These are phyloP conservation scores for Caenorhabditis sulstoni DNA, from an alignment of 2,888 invertebrate genomes.

Conservation along the genomic window DNA sequence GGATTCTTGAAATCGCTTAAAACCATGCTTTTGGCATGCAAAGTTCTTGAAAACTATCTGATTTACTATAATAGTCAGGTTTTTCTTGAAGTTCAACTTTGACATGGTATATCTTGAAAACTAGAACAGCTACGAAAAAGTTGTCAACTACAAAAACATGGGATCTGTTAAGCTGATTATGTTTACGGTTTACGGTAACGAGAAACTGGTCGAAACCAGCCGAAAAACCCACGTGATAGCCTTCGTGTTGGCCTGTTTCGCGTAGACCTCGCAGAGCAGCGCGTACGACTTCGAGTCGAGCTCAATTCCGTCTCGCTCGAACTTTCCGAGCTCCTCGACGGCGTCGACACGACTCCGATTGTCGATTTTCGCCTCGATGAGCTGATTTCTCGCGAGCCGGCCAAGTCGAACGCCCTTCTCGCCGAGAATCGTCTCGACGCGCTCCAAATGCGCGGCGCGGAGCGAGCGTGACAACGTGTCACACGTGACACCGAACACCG, in stretches of 20 bases:
- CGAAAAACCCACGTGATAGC: constrained; percentile 45
- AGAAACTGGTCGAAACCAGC: too few species aligned
- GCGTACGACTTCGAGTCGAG: constrained; percentile 46
- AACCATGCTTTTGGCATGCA: too few species aligned
- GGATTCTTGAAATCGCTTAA: neutral
- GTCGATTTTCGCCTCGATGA: constrained; percentile 55
- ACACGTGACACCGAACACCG: constrained; percentile 49
- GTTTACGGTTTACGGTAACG: too few species aligned
- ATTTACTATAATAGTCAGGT: too few species aligned
- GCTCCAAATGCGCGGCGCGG: constrained; percentile 35
- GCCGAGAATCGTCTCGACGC: constrained; percentile 34
- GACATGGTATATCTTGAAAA: too few species aligned
- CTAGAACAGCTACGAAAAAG: too few species aligned
- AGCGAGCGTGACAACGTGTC: constrained; percentile 50
- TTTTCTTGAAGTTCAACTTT: too few species aligned
- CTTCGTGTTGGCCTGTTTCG: constrained; percentile 55
- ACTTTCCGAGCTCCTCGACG: constrained; percentile 50
- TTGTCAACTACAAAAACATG: too few species aligned
- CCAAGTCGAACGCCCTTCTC: constrained; percentile 45
- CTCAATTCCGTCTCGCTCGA: constrained; percentile 50
- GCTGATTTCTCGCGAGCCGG: constrained; percentile 31
- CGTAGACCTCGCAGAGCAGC: constrained; percentile 52
- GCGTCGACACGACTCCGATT: constrained; percentile 45
- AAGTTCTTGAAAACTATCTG: too few species aligned
- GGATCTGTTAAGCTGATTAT: too few species aligned